Conservation (phyloP, 2,797 vertebrate species). For the Characodon lateralis region DNA sequence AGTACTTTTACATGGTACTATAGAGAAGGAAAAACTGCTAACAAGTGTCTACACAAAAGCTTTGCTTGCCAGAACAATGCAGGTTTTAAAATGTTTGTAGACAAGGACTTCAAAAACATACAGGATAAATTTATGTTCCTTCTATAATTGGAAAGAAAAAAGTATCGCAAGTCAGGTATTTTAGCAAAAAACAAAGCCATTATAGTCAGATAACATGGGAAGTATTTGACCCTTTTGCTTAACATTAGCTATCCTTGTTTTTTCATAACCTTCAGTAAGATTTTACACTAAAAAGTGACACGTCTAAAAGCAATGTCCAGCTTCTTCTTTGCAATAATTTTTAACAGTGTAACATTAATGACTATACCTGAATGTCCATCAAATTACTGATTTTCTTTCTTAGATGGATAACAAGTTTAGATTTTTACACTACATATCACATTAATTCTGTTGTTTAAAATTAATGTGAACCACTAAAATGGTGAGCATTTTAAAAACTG, state of each 20-base stretch:
- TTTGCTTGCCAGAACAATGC: background rate
- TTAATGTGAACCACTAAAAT: background rate
- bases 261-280: background rate
- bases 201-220: background rate
- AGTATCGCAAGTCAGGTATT: background rate
- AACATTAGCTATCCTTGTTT: background rate
- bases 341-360: background rate
- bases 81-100: too few relatives aligned
- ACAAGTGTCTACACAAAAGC: background rate
- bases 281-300: background rate
- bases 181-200: background rate
- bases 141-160: background rate
- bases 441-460: background rate
- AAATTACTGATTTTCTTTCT: background rate
- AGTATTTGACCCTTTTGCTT: background rate
- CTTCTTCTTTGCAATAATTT: background rate
- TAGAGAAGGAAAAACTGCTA: background rate
- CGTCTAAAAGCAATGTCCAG: background rate
- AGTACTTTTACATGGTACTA: background rate
- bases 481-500: too few relatives aligned
- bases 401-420: background rate
- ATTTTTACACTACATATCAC: background rate
- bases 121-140: background rate
- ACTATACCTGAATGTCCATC: background rate
- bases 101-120: too few relatives aligned